Evolutionary conservation across 2,797 vertebrate species (phyloP), one percentile per base, ranked within the genome.

Genomic region (Sylvia borin): DNA sequence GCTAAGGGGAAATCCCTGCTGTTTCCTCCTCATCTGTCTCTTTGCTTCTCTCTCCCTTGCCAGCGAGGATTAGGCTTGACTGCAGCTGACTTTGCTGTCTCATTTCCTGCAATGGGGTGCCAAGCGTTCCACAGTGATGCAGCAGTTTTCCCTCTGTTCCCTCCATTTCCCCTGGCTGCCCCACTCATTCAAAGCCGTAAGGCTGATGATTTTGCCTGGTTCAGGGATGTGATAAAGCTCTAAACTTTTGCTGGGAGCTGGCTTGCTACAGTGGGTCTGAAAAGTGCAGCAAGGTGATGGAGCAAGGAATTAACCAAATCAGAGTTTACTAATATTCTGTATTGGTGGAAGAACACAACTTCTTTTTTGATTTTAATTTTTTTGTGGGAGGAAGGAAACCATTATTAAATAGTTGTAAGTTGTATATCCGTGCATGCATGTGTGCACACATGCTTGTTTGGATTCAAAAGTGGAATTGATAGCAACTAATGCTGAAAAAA

Each of bases 351-450:
- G 19, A 70, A 16, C 22, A 65, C 18, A 36, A 78, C 6, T 11
- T 34, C 1, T 20, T 43, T n/a, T 38, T 24, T 16, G 19, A 12
- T 57, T 21, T 32, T 32, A 21, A 11, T 25, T 45, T 17, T 51
- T 70, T n/a, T 3, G 16, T 9, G 24, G 5, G 14, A 19, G 19
- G 18, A 72, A 73, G n/a, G 31, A 71, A 60, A 68, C 36, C 0
- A 6, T 82, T 55, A 12, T 67, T 40, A 76, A 71, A 55, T 48
- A 11, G 5, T 55, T 29, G 1, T 38, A 18, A 85, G 24, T 38
- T 51, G 5, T 36, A 3, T 65, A 38, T 42, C 5, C n/a, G 12
- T 48, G 16, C 0, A 2, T 36, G 40, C 4, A 1, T 7, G 14
- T 40, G 24, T 85, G 34, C 36, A 29, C 17, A 27, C 3, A 2